phyloP scores from a whole-genome alignment of 2,113 vertebrate species.

The Indicator maculatus region DNA sequence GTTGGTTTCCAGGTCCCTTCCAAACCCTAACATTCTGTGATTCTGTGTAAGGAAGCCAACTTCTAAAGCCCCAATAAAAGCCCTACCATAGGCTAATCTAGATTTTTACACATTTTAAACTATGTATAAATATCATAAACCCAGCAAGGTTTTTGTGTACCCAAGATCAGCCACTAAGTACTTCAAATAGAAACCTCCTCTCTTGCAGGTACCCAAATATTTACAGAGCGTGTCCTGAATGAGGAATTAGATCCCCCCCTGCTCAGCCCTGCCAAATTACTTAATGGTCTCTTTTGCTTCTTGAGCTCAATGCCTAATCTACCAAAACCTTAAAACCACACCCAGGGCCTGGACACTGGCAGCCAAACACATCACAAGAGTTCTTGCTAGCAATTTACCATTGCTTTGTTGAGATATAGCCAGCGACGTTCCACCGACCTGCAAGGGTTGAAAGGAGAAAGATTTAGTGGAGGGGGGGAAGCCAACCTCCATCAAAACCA shows the following conservation, averaged over 20 bases:
- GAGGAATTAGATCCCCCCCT: constrained; percentile 40
- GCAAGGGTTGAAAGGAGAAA: background rate
- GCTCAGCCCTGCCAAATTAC: constrained; percentile 58
- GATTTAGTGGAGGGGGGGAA: background rate
- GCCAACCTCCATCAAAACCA: background rate
- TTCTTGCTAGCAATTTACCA: constrained; percentile 22
- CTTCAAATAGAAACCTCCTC: constrained; percentile 70
- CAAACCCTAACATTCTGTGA: too few species aligned
- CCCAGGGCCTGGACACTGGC: background rate
- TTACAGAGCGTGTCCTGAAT: constrained; percentile 68
- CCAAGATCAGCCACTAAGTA: constrained; percentile 72
- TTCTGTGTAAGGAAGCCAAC: background rate
- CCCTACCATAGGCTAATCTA: constrained; percentile 46
- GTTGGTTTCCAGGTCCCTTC: too few species aligned
- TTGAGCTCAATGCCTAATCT: background rate
- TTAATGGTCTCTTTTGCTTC: constrained; percentile 43
- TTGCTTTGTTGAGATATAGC: background rate
- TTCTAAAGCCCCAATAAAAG: constrained; percentile 41
- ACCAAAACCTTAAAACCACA: background rate
- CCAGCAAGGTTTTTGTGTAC: constrained; percentile 63
- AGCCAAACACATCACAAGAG: constrained; percentile 12
- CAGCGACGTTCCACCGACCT: background rate
- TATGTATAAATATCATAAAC: constrained; percentile 72
- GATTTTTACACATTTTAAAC: constrained; percentile 64
- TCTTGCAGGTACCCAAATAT: constrained; percentile 78